Base-by-base conservation (phyloP, 1,140 invertebrate genomes). In the Hetaerina americana region DNA sequence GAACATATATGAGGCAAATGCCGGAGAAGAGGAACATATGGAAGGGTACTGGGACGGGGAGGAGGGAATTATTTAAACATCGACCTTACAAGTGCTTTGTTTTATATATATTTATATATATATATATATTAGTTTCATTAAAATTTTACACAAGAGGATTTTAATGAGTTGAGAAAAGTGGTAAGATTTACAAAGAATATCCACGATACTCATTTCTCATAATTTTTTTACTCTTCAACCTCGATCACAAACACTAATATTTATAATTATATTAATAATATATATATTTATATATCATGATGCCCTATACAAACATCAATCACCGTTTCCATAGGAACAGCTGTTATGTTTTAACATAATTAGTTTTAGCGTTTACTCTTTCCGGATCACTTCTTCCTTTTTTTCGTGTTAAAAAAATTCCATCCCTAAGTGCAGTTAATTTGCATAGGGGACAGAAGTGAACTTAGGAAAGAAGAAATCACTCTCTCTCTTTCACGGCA, bases 181-280 rank as follows among this genome's bases (percentile, higher is more conserved):
- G 10, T 1, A 18, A 12, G 22, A 57, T 57, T 57, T 18, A 57
- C 40, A 57, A 57, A 57, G 40, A 57, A 57, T n/a, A n/a, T 18
- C 40, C 40, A 57, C 40, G 15, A 5, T 57, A n/a, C 40, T 57
- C 10, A n/a, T n/a, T n/a, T 57, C 40, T n/a, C n/a, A n/a, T n/a
- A n/a, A n/a, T n/a, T n/a, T n/a, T n/a, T n/a, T n/a, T n/a, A n/a
- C 40, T 57, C 10, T 5, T 57, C 10, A n/a, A n/a, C 40, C 40
- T 57, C 40, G 40, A 57, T 57, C 40, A 57, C 40, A 57, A 57
- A 57, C 15, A 57, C 40, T 57, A 57, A 57, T 57, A 57, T 18
- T 57, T 57, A 57, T 57, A 57, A 57, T 57, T 57, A 57, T 57
- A 57, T 57, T 57, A 57, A 57, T 57, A 57, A 57, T 57, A 57